Base-by-base conservation (phyloP, 1,140 invertebrate species). In the Lucilia sericata region DNA sequence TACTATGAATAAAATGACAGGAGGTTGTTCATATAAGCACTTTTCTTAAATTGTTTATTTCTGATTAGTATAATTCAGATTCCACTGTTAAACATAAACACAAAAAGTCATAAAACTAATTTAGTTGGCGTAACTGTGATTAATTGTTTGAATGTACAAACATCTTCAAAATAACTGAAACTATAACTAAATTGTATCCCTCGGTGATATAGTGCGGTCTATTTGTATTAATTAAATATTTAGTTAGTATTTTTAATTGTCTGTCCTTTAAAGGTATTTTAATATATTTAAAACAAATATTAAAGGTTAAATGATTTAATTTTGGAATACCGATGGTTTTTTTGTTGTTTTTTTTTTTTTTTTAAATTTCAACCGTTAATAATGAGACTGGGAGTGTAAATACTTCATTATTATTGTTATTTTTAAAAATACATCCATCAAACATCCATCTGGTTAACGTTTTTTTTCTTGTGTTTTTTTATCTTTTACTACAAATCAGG, bases 101-200 rank as follows among this genome's bases (percentile, higher is more conserved):
- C 12, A 60, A 2, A 30, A 30, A 30, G 19, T 70, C 12, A 21
- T 70, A 70, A 70, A 70, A 25, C 19, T 70, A 70, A 60, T 60
- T 60, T 25, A 70, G 65, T 70, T 70, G 65, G 65, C 65, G n/a
- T 70, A 70, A 70, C 65, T 70, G 65, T 70, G 65, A 70, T 70
- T 70, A 70, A 70, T 70, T 70, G 65, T 21, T 21, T 3, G 10
- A 70, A 7, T 70, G 65, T 19, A 70, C n/a, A 70, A 70, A 70
- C 19, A 21, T 19, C 19, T 70, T 25, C 55, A 60, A 25, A 70
- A 19, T 21, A 70, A 19, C 7, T n/a, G 65, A 21, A 60, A 60
- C 65, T 21, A 70, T 21, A 70, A 70, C 19, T 21, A 70, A 55
- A 12, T 49, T 49, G 13, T 55, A 55, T 19, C 19, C 19, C 65